phyloP scores from a whole-genome alignment of 1,140 invertebrate species.

The Phenacoccus solenopsis region DNA sequence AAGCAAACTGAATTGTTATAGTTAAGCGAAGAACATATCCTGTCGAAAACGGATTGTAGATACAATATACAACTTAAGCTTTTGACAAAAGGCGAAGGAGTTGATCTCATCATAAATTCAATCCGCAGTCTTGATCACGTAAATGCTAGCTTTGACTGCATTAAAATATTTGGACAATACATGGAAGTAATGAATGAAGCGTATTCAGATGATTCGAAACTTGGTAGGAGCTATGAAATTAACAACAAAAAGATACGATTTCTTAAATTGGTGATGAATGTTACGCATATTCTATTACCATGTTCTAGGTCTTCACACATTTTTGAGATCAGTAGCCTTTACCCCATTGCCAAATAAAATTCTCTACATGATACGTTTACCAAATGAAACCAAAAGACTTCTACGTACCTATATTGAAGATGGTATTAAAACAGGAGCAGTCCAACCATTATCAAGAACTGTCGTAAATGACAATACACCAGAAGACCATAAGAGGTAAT shows the following conservation, averaged over 20 bases:
- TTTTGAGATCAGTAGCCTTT: background rate
- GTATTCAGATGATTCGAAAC: background rate
- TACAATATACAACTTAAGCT: conserved; percentile 21
- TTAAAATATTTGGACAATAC: conserved; percentile 18
- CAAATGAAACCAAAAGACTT: background rate
- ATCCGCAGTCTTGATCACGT: conserved; percentile 14
- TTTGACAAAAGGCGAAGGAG: conserved; percentile 22
- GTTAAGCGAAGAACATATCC: background rate
- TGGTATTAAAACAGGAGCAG: background rate
- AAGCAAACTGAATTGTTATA: no score
- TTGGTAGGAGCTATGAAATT: conserved; percentile 19
- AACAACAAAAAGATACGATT: no score
- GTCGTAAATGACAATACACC: background rate
- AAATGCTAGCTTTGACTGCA: conserved; percentile 16
- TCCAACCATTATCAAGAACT: background rate
- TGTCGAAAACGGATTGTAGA: background rate
- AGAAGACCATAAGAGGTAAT: background rate
- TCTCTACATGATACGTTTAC: background rate
- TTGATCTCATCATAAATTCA: conserved; percentile 17
- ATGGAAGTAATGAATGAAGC: conserved; percentile 1
- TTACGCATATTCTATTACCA: no score
- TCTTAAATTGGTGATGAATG: no score
- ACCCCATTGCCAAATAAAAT: background rate
- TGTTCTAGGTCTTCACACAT: background rate
- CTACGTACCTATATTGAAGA: background rate